These are phyloP conservation scores for Podargus strigoides DNA, from an alignment of 2,797 vertebrate species.

Conservation along the genomic window DNA sequence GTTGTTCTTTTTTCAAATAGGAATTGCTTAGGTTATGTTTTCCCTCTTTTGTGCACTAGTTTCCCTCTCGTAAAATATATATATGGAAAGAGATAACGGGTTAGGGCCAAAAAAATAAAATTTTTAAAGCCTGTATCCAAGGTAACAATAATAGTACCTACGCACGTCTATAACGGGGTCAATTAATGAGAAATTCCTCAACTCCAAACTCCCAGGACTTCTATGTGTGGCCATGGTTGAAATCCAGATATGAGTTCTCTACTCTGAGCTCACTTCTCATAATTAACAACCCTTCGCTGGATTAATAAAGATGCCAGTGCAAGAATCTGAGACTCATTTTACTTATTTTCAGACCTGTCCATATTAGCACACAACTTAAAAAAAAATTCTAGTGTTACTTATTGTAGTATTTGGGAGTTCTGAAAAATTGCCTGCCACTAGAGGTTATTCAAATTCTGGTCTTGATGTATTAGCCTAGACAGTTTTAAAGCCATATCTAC, in stretches of 20 bases:
- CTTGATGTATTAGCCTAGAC: conserved; percentile 80
- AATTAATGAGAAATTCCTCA: background rate
- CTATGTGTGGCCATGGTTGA: background rate
- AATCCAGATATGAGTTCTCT: background rate
- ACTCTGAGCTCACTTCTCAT: background rate
- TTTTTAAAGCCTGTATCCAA: background rate
- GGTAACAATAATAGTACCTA: background rate
- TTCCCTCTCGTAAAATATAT: background rate
- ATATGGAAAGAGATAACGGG: background rate
- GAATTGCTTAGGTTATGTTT: background rate
- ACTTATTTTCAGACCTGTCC: background rate
- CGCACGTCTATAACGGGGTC: background rate
- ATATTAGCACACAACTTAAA: background rate
- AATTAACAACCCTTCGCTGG: background rate
- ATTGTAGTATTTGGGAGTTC: conserved; percentile 62
- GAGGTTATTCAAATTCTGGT: conserved; percentile 77
- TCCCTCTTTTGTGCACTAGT: background rate
- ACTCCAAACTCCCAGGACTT: background rate
- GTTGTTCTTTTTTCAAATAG: fast-evolving
- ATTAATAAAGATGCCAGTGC: background rate
- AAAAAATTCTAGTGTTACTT: background rate
- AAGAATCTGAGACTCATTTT: background rate
- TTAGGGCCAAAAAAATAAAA: background rate
- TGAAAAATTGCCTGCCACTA: conserved; percentile 79
- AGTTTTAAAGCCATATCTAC: conserved; percentile 77